phyloP scores from a whole-genome alignment of 2,888 invertebrate genomes.

The Melangyna quadrimaculata region DNA sequence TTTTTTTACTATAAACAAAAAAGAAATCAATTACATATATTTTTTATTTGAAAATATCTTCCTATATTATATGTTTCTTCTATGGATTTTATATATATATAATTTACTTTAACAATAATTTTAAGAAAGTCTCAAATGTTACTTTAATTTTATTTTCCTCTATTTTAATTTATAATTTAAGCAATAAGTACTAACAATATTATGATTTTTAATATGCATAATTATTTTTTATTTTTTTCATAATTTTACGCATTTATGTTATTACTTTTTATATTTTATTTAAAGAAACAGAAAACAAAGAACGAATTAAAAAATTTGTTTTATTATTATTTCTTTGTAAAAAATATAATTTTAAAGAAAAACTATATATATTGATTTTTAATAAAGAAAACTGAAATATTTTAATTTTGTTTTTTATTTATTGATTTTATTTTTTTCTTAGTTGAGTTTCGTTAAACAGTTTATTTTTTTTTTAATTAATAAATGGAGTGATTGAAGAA shows the following conservation, averaged over 20 bases:
- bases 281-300: constrained; percentile 33
- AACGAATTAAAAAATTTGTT: constrained; percentile 56
- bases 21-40: constrained; percentile 7
- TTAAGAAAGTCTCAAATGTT: constrained; percentile 71
- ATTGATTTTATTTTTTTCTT: constrained; percentile 38
- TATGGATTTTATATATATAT: constrained; percentile 13
- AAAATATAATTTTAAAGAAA: constrained; percentile 24
- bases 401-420: constrained; percentile 66
- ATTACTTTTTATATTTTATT: constrained; percentile 68
- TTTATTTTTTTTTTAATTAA: constrained; percentile 41
- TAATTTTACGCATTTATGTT: constrained; percentile 70
- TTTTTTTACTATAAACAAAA: constrained; percentile 9
- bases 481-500: constrained; percentile 63
- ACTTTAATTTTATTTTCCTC: constrained; percentile 62
- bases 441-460: constrained; percentile 37
- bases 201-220: constrained; percentile 32
- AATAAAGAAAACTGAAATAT: constrained; percentile 62
- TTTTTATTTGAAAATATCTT: constrained; percentile 36
- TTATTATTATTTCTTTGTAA: constrained; percentile 62
- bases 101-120: constrained; percentile 12
- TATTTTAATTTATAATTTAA: constrained; percentile 62
- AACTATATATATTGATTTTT: constrained; percentile 62
- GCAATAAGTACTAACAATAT: constrained; percentile 62
- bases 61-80: constrained; percentile 27
- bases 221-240: constrained; percentile 43